Conservation (phyloP, 2,888 invertebrate genomes). For the Melolontha melolontha region DNA sequence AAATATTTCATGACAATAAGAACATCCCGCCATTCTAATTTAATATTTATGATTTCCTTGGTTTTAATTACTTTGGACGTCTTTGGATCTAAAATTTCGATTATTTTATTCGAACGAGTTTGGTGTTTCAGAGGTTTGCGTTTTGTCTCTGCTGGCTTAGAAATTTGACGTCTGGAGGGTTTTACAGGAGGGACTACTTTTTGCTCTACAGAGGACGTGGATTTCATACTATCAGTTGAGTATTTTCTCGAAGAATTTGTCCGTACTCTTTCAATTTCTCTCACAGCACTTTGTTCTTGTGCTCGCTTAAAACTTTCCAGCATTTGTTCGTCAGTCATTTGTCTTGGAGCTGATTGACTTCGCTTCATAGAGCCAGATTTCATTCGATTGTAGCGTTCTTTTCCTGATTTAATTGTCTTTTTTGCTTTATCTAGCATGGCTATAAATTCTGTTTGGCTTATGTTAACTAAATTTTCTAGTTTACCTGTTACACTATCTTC, state of each 20-base stretch:
- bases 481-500: conserved; percentile 44
- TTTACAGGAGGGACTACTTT: conserved; percentile 55
- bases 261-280: conserved; percentile 59
- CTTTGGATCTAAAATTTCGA: conserved; percentile 60
- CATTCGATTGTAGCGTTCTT: conserved; percentile 30
- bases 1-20: conserved; percentile 59
- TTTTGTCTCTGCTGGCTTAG: conserved; percentile 7
- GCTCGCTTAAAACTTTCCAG: conserved; percentile 67
- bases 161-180: conserved; percentile 58
- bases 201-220: conserved; percentile 44
- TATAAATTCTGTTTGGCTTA: conserved; percentile 58
- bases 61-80: conserved; percentile 59
- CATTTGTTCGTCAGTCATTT: conserved; percentile 71
- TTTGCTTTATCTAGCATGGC: conserved; percentile 60
- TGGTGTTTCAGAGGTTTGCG: conserved; percentile 50
- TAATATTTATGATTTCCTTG: conserved; percentile 52
- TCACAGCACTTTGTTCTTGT: conserved; percentile 62
- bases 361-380: conserved; percentile 62
- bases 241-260: conserved; percentile 51
- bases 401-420: conserved; percentile 52
- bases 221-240: conserved; percentile 54
- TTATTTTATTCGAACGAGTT: conserved; percentile 56
- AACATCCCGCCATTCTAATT: conserved; percentile 54
- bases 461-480: conserved; percentile 54
- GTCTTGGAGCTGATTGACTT: conserved; percentile 70